Percentiles rank a stretch among this genome's conserved stretches.
phyloP scores from a whole-genome alignment of 2,888 invertebrate genomes.

The Clistopyga incitator region DNA sequence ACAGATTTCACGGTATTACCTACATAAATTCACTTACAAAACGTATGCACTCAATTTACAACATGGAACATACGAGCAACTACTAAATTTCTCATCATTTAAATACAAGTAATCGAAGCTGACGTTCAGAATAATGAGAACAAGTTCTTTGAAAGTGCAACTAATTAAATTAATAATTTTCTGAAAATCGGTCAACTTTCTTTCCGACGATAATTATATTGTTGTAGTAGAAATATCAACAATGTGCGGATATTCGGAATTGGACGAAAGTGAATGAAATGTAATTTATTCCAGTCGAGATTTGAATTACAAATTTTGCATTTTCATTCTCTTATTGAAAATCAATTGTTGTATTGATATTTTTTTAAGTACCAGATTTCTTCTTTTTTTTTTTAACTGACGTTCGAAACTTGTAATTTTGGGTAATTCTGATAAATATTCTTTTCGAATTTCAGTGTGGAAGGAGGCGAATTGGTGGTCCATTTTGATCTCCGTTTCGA shows the following conservation, averaged over 20 bases:
- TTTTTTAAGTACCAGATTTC: too few relatives aligned
- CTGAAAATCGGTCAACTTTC: background rate
- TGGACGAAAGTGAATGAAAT: background rate
- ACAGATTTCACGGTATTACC: background rate
- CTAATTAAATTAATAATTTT: background rate
- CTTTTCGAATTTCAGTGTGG: constrained; percentile 84
- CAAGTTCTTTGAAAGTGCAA: background rate
- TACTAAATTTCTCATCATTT: background rate
- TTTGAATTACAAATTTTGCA: background rate
- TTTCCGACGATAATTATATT: background rate
- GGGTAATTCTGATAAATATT: background rate
- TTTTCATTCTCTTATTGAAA: background rate
- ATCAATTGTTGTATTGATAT: too few relatives aligned
- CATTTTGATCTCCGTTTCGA: constrained; percentile 95
- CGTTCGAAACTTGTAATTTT: too few relatives aligned
- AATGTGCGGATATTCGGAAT: background rate
- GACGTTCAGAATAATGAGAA: background rate
- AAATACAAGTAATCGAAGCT: constrained; percentile 3
- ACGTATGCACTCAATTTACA: background rate
- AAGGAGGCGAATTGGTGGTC: constrained; percentile 90
- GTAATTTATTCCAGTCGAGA: background rate
- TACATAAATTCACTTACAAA: background rate
- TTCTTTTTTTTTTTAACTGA: too few relatives aligned
- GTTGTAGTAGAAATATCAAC: background rate
- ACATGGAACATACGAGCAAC: background rate